Evolutionary conservation across 2,888 invertebrate species (phyloP).

Genomic region (Hipparchia semele): DNA sequence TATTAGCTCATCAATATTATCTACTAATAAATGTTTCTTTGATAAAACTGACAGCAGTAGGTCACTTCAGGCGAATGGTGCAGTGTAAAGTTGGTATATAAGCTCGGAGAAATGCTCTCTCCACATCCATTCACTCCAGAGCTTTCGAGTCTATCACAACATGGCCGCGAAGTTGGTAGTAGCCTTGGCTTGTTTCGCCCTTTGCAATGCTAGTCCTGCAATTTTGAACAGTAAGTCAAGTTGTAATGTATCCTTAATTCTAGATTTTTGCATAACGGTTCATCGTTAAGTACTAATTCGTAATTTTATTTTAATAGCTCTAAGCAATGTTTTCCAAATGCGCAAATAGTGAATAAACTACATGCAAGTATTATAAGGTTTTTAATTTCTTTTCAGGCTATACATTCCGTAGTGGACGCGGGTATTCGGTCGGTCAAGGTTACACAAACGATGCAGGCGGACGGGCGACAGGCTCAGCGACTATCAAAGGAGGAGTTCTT

Average conservation of each 20-base stretch:
- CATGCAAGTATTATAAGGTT: constrained; percentile 16
- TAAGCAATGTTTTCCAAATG: not conserved
- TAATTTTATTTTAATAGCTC: too few relatives aligned
- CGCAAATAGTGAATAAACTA: not conserved
- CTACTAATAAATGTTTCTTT: constrained; percentile 64
- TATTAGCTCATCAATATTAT: constrained; percentile 62
- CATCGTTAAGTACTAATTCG: too few relatives aligned
- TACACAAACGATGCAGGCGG: constrained; percentile 56
- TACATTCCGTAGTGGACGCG: constrained; percentile 65
- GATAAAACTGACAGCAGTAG: constrained; percentile 73
- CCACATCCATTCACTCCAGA: constrained; percentile 71
- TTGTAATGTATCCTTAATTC: not conserved
- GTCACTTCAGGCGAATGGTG: constrained; percentile 59
- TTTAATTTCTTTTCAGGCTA: constrained; percentile 51
- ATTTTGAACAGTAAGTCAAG: constrained; percentile 64
- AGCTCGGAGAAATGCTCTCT: constrained; percentile 79
- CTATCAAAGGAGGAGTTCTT: constrained; percentile 51
- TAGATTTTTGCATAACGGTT: too few relatives aligned
- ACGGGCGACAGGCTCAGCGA: constrained; percentile 58
- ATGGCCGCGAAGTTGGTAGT: constrained; percentile 71
- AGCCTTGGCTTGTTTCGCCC: constrained; percentile 62
- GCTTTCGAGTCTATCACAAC: constrained; percentile 52
- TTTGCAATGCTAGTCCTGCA: constrained; percentile 66
- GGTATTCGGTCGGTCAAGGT: constrained; percentile 60
- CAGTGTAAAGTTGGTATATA: constrained; percentile 61